These are phyloP conservation scores for Boleophthalmus pectinirostris DNA, from an alignment of 2,113 vertebrate species.

Conservation along the genomic window DNA sequence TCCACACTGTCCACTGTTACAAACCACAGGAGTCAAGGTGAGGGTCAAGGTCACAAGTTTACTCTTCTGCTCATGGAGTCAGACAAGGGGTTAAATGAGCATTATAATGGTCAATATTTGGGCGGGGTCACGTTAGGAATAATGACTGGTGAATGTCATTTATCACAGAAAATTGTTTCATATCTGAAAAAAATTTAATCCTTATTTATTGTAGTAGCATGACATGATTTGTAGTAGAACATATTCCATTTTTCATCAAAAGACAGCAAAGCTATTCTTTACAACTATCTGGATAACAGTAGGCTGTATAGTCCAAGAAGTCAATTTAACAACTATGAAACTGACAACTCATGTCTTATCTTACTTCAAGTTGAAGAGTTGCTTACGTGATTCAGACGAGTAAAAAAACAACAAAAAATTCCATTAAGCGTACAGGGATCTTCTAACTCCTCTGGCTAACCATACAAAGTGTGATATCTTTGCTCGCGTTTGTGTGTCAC, in stretches of 20 bases:
- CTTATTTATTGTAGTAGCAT: no score
- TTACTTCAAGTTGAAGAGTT: not conserved
- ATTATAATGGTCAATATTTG: not conserved
- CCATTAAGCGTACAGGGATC: not conserved
- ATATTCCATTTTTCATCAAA: no score
- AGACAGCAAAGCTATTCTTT: no score
- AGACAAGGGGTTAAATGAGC: slow-evolving; percentile 29
- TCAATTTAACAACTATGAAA: no score
- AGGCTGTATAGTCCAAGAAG: not conserved
- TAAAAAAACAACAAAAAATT: not conserved
- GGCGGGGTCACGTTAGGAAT: not conserved
- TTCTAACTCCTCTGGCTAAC: not conserved
- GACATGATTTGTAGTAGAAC: no score
- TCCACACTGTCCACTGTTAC: slow-evolving; percentile 32
- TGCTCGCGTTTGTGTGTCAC: slow-evolving; percentile 25
- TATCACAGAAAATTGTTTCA: not conserved
- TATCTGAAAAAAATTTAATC: not conserved
- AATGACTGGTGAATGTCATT: not conserved
- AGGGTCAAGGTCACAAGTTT: slow-evolving; percentile 62
- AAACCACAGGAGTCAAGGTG: slow-evolving; percentile 49
- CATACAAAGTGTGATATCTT: slow-evolving; percentile 14
- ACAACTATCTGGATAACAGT: not conserved
- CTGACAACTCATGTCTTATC: no score
- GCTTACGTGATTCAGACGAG: not conserved
- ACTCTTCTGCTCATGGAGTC: slow-evolving; percentile 5